Conservation (phyloP, 1,140 invertebrate genomes). For the Psilanteris sp. region DNA sequence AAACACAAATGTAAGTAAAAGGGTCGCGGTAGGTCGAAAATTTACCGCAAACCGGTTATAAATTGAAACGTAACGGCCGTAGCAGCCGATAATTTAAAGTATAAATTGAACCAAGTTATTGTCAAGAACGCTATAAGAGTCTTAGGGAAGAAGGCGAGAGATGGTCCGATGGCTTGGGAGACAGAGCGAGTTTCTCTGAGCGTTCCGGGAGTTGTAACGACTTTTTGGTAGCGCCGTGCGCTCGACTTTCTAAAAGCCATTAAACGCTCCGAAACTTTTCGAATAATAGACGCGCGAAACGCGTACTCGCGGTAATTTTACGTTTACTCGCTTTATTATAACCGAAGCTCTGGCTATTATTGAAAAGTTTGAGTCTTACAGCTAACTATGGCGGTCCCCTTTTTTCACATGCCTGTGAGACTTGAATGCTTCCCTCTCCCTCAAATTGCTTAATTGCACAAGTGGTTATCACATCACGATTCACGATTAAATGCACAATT, state of each 20-base stretch:
- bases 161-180: conserved; percentile 47
- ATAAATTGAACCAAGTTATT: conserved; percentile 72
- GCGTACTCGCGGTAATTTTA: conserved; percentile 71
- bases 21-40: conserved; percentile 59
- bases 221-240: conserved; percentile 71
- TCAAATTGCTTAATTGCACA: conserved; percentile 52
- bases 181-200: conserved; percentile 64
- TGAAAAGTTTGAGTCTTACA: conserved; percentile 70
- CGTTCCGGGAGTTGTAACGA: conserved; percentile 73
- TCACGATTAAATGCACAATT: conserved; percentile 37
- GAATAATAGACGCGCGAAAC: conserved; percentile 71
- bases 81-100: conserved; percentile 69
- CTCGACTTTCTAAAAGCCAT: conserved; percentile 72
- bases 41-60: conserved; percentile 65
- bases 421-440: conserved; percentile 27
- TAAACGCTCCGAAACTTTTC: conserved; percentile 75
- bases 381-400: conserved; percentile 47
- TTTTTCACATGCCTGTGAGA: conserved; percentile 23
- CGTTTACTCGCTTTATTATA: conserved; percentile 74
- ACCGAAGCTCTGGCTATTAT: conserved; percentile 70
- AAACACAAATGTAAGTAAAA: conserved; percentile 54
- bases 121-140: conserved; percentile 63
- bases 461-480: conserved; percentile 43
- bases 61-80: conserved; percentile 68
- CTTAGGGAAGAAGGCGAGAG: conserved; percentile 40